These are phyloP conservation scores for Acrobeloides nanus DNA, from an alignment of 2,888 invertebrate genomes.

Conservation along the genomic window DNA sequence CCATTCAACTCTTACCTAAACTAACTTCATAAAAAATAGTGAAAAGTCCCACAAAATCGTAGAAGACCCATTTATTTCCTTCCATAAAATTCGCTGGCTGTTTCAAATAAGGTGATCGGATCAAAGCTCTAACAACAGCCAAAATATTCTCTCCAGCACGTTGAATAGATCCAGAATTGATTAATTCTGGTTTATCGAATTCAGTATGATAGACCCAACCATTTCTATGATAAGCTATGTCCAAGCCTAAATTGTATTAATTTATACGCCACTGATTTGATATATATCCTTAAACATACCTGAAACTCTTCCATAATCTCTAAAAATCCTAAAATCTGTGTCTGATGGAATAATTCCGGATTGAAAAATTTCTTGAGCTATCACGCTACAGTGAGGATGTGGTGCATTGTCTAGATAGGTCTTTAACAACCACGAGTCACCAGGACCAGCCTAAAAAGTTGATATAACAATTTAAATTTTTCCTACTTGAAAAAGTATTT, in stretches of 20 bases:
- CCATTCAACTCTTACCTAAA: constrained; percentile 30
- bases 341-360: constrained; percentile 82
- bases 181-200: constrained; percentile 72
- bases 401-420: constrained; percentile 67
- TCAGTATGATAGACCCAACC: constrained; percentile 88
- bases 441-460: constrained; percentile 64
- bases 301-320: constrained; percentile 76
- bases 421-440: constrained; percentile 60
- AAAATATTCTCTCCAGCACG: constrained; percentile 63
- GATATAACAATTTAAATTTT: too few relatives aligned
- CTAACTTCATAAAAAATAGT: constrained; percentile 66
- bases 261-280: neutral
- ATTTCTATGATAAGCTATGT: constrained; percentile 83
- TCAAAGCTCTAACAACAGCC: constrained; percentile 28
- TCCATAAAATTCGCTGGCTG: constrained; percentile 60
- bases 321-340: constrained; percentile 81
- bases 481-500: constrained; percentile 78
- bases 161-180: constrained; percentile 74
- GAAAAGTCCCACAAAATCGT: constrained; percentile 72
- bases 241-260: constrained; percentile 64
- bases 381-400: constrained; percentile 71
- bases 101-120: constrained; percentile 51
- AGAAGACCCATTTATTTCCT: constrained; percentile 63
- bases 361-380: constrained; percentile 77
- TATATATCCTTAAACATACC: too few relatives aligned